A percentile compares a stretch with the other conserved stretches of the same genome.
Conservation (phyloP, 2,888 invertebrate species). For the Tenthredo scrophulariae region DNA sequence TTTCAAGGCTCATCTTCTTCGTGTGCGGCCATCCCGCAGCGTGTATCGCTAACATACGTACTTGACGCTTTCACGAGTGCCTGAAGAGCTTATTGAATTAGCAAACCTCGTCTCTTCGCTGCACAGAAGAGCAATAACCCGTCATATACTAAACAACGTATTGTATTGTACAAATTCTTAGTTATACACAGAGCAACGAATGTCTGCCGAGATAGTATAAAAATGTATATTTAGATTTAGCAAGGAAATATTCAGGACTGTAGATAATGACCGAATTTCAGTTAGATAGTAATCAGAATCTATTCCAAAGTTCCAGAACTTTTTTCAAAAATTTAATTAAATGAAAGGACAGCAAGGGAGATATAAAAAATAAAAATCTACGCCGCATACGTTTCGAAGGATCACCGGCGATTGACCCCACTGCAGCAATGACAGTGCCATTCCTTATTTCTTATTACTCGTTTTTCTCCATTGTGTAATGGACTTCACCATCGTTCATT, state of each 20-base stretch:
- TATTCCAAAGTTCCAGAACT: neutral
- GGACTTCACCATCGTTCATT: neutral
- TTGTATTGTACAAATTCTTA: neutral
- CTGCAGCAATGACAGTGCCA: neutral
- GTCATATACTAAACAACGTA: neutral
- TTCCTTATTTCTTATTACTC: neutral
- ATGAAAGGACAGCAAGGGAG: neutral
- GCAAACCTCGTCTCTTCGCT: neutral
- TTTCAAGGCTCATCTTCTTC: neutral
- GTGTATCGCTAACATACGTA: conserved; percentile 9
- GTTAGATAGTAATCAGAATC: neutral
- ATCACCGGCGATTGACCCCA: neutral
- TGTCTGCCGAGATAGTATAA: neutral
- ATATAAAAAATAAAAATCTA: neutral
- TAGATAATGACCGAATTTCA: neutral
- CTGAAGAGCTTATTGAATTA: conserved; percentile 41
- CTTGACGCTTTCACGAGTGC: conserved; percentile 4
- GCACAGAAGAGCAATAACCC: conserved; percentile 25
- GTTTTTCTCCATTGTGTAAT: conserved; percentile 8
- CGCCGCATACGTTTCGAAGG: neutral
- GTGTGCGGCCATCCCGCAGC: neutral
- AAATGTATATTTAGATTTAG: conserved; percentile 1
- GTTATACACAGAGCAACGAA: neutral
- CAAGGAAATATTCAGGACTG: neutral
- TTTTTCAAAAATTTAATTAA: too few species aligned